phyloP scores from a whole-genome alignment of 2,113 vertebrate genomes.

The Myocastor coypus region DNA sequence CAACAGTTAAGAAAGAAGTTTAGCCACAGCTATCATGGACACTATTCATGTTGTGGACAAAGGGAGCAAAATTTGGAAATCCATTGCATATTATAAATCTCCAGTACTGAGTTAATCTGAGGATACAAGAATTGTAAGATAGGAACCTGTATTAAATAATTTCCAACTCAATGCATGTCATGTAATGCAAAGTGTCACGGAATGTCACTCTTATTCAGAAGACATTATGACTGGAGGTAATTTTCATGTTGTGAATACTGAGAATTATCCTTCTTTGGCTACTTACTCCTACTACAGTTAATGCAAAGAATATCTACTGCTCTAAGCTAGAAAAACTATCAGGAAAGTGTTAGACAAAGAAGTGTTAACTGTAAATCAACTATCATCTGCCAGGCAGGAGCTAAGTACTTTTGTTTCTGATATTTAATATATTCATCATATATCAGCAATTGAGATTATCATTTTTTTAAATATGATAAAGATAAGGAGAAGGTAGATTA shows the following conservation, averaged over 20 bases:
- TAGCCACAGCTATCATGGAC: neutral
- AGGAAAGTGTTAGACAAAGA: neutral
- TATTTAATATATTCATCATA: constrained; percentile 22
- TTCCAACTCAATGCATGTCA: neutral
- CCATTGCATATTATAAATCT: neutral
- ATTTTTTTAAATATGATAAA: constrained; percentile 14
- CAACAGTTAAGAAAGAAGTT: constrained; percentile 62
- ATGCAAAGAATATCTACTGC: neutral
- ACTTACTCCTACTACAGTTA: neutral
- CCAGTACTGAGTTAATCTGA: neutral
- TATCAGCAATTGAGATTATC: constrained; percentile 10
- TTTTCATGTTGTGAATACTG: neutral
- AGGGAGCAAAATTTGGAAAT: neutral
- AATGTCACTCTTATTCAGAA: neutral
- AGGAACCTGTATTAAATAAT: neutral
- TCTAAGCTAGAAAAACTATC: neutral
- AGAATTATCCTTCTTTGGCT: neutral
- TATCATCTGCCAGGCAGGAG: neutral
- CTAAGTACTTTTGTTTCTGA: neutral
- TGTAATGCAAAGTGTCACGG: neutral
- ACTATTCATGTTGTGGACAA: neutral
- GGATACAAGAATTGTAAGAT: neutral
- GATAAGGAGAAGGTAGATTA: neutral
- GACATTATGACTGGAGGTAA: neutral
- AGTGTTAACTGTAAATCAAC: neutral